phyloP scores from a whole-genome alignment of 2,113 vertebrate genomes.

The Cairina moschata region DNA sequence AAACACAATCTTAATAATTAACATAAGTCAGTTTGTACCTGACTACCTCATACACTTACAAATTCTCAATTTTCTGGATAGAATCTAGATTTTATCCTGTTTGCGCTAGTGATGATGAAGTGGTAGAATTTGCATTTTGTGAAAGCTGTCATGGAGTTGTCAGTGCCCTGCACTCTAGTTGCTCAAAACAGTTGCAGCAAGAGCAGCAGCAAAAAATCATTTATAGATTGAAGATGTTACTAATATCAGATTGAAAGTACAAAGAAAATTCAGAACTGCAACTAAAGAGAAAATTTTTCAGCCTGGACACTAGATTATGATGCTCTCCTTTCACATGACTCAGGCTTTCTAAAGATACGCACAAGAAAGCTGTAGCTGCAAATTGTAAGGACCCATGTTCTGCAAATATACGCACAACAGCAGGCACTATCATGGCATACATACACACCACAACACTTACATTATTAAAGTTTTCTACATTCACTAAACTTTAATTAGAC shows the following conservation, averaged over 20 bases:
- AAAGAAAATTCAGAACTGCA: neutral
- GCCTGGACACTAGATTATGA: neutral
- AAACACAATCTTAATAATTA: neutral
- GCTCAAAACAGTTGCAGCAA: neutral
- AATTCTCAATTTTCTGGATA: neutral
- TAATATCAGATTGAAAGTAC: neutral
- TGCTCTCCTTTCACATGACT: neutral
- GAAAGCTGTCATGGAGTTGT: neutral
- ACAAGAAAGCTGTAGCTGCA: neutral
- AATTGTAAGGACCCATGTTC: neutral
- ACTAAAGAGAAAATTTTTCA: neutral
- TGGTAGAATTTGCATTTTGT: neutral
- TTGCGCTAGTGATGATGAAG: neutral
- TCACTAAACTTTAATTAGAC: neutral
- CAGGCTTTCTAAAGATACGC: neutral
- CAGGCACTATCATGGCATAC: neutral
- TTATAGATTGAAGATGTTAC: neutral
- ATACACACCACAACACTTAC: neutral
- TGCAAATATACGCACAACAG: neutral
- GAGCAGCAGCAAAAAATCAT: neutral
- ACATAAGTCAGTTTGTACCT: neutral
- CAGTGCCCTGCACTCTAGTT: no score
- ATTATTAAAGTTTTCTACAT: neutral
- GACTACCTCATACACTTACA: neutral
- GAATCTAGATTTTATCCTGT: neutral